Conservation (phyloP, 2,113 vertebrate species). For the Oncorhynchus tshawytscha region DNA sequence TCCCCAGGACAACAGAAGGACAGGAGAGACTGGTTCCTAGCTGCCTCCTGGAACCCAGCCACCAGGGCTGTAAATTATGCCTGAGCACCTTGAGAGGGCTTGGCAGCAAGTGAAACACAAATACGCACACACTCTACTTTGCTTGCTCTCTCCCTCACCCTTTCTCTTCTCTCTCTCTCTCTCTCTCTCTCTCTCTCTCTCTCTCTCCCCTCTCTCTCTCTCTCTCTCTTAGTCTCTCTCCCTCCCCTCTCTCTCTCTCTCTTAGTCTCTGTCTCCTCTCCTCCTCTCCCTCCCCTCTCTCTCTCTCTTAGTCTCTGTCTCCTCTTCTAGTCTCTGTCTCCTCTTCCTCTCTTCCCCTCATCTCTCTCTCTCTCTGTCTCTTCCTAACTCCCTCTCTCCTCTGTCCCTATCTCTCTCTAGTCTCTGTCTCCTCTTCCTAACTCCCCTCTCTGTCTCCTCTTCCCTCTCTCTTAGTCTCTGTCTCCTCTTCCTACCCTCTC, state of each 20-base stretch:
- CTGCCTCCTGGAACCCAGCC: slow-evolving; percentile 1
- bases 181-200: background rate
- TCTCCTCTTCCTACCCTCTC: no score
- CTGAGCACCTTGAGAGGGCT: slow-evolving; percentile 1
- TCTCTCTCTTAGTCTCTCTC: background rate
- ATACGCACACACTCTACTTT: background rate
- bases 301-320: background rate
- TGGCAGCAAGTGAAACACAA: slow-evolving; percentile 28
- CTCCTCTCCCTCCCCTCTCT: background rate
- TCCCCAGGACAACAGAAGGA: slow-evolving; percentile 60
- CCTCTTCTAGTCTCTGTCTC: background rate
- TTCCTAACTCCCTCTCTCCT: background rate
- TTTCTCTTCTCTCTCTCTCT: background rate
- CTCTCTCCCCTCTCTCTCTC: background rate
- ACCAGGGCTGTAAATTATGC: background rate
- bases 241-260: background rate
- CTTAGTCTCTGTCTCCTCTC: no score
- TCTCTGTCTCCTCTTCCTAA: background rate
- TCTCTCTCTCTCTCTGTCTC: no score
- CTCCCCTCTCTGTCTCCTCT: background rate
- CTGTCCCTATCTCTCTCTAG: background rate
- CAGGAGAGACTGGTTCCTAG: slow-evolving; percentile 28
- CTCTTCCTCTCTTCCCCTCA: no score
- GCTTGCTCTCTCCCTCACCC: background rate
- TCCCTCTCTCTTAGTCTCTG: no score